phyloP scores from a whole-genome alignment of 1,140 invertebrate species.

The Drosophila ercepeae region DNA sequence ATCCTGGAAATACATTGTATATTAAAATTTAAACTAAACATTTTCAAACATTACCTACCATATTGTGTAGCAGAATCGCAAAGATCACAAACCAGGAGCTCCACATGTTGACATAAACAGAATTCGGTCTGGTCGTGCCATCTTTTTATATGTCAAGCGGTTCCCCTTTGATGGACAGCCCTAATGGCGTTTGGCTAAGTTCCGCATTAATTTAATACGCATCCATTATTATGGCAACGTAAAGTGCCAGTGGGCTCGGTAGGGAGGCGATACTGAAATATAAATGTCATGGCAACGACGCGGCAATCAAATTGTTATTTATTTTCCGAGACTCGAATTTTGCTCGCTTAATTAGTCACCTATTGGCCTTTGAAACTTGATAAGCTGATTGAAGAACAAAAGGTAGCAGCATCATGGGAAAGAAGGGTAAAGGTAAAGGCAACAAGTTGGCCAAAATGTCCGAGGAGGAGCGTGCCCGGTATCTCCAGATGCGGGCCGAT shows the following conservation, averaged over 20 bases:
- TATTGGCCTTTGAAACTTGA: conserved; percentile 54
- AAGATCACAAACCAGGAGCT: conserved; percentile 10
- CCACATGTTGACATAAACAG: conserved; percentile 16
- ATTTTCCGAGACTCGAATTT: conserved; percentile 19
- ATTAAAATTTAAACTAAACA: not conserved
- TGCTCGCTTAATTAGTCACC: conserved; percentile 50
- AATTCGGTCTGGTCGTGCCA: not conserved
- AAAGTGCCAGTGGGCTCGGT: not conserved
- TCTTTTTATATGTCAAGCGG: conserved; percentile 29
- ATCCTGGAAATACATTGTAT: conserved; percentile 5
- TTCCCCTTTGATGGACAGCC: conserved; percentile 46
- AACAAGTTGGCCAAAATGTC: conserved; percentile 92
- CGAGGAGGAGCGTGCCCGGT: conserved; percentile 90
- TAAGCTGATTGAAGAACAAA: conserved; percentile 45
- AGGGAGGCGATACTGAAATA: not conserved
- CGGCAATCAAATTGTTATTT: conserved; percentile 33
- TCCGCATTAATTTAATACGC: conserved; percentile 41
- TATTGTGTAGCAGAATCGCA: conserved; percentile 8
- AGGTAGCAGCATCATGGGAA: conserved; percentile 84
- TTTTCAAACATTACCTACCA: not conserved
- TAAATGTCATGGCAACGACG: conserved; percentile 18
- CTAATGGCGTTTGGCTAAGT: conserved; percentile 33
- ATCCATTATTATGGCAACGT: conserved; percentile 39
- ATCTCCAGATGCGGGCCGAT: conserved; percentile 91
- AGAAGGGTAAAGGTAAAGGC: conserved; percentile 88